Evolutionary conservation across 1,140 invertebrate species (phyloP).

Genomic region (Cheumatopsyche charites): DNA sequence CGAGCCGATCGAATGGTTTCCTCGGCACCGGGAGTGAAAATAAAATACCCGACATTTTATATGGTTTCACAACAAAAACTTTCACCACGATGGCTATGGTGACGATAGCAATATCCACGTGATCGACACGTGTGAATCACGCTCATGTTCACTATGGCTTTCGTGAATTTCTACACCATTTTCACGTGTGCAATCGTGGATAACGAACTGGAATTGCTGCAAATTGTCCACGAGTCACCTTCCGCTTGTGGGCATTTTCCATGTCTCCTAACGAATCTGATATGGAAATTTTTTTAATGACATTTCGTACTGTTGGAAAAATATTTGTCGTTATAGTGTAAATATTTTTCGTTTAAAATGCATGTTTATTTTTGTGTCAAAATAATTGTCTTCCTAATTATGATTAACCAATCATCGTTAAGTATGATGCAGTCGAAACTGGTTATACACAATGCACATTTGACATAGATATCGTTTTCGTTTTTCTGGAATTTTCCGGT

Average conservation of each 20-base stretch:
- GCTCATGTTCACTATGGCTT: neutral
- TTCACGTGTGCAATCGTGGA: neutral
- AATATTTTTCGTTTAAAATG: no score
- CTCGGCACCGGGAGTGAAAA: neutral
- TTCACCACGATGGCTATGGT: neutral
- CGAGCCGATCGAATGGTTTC: no score
- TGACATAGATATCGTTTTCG: no score
- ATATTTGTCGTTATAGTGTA: no score
- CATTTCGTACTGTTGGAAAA: no score
- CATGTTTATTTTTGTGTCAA: no score
- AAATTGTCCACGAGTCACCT: neutral
- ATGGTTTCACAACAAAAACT: constrained; percentile 25
- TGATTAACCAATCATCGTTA: no score
- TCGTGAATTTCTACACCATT: no score
- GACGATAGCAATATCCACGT: constrained; percentile 5
- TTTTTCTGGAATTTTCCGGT: no score
- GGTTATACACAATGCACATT: no score
- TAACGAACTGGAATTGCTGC: neutral
- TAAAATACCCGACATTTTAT: constrained; percentile 20
- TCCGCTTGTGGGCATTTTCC: neutral
- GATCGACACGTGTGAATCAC: constrained; percentile 5
- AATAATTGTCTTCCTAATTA: no score
- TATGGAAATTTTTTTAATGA: constrained; percentile 12
- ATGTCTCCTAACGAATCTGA: neutral
- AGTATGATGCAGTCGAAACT: no score